Conservation (phyloP, 1,140 invertebrate genomes). For the Drosophila biarmipes region DNA sequence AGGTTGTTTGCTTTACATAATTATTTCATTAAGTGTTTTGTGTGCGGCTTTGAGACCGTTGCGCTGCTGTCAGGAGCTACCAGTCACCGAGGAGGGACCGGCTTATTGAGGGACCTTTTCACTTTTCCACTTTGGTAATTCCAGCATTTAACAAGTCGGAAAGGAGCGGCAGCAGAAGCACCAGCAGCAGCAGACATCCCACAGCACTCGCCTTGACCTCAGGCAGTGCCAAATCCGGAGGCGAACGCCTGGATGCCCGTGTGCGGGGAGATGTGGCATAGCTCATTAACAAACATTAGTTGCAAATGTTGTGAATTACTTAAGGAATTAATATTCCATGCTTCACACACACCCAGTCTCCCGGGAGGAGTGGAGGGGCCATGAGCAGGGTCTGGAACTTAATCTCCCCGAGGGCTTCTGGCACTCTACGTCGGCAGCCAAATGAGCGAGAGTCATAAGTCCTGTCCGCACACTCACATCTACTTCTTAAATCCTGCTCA, state of each 20-base stretch:
- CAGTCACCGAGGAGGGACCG: constrained; percentile 17
- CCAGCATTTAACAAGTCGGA: constrained; percentile 65
- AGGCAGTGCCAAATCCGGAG: constrained; percentile 35
- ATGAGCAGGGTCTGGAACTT: constrained; percentile 32
- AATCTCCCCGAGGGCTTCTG: constrained; percentile 57
- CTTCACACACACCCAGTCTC: constrained; percentile 52
- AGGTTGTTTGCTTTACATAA: constrained; percentile 73
- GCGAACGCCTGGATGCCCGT: constrained; percentile 3
- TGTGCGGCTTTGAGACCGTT: constrained; percentile 23
- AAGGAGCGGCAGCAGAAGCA: constrained; percentile 27
- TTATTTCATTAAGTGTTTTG: constrained; percentile 78
- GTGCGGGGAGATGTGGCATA: constrained; percentile 33
- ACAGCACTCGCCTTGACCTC: constrained; percentile 65
- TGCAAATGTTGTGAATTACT: constrained; percentile 83
- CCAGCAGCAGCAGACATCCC: constrained; percentile 41
- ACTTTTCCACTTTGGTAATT: constrained; percentile 74
- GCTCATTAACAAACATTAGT: constrained; percentile 83
- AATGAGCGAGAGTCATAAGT: constrained; percentile 60
- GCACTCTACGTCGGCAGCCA: constrained; percentile 33
- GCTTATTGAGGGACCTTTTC: constrained; percentile 52
- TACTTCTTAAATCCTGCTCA: constrained; percentile 69
- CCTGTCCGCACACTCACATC: constrained; percentile 4
- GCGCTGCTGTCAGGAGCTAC: constrained; percentile 18
- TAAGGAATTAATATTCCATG: constrained; percentile 82
- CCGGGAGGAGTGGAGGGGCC: not conserved